These are phyloP conservation scores for Carassius gibelio DNA, from an alignment of 2,113 vertebrate species.

Conservation along the genomic window DNA sequence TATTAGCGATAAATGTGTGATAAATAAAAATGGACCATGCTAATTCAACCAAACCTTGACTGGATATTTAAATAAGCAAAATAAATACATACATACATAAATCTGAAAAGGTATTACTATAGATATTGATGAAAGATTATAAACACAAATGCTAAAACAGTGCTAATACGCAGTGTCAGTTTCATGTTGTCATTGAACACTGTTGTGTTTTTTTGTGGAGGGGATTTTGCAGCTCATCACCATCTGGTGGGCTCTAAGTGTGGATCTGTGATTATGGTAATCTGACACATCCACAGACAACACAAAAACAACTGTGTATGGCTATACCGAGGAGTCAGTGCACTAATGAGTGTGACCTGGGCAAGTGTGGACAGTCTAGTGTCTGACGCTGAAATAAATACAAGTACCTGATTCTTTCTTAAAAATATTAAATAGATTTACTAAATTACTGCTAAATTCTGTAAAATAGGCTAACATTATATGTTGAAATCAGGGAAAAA, in stretches of 20 bases:
- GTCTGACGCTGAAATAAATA: no score
- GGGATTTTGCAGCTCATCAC: slow-evolving; percentile 28
- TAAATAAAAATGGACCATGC: neutral
- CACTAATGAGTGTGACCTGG: neutral
- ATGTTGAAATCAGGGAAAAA: neutral
- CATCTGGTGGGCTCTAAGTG: slow-evolving; percentile 39
- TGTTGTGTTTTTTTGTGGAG: neutral
- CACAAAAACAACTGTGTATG: neutral
- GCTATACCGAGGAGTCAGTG: neutral
- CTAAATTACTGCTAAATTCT: neutral
- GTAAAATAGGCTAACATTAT: neutral
- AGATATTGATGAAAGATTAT: neutral
- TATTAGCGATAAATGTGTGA: neutral
- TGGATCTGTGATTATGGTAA: slow-evolving; percentile 34
- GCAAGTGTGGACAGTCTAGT: no score
- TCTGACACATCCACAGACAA: neutral
- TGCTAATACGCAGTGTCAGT: neutral
- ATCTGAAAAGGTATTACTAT: neutral
- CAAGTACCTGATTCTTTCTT: no score
- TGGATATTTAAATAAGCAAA: neutral
- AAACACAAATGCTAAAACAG: neutral
- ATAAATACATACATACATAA: neutral
- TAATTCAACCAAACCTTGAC: neutral
- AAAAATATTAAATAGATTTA: no score
- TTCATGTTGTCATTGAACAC: neutral